A percentile compares a stretch with the other conserved stretches of the same genome.
These are phyloP conservation scores for Montifringilla adamsi DNA, from an alignment of 2,113 vertebrate genomes.

Conservation along the genomic window DNA sequence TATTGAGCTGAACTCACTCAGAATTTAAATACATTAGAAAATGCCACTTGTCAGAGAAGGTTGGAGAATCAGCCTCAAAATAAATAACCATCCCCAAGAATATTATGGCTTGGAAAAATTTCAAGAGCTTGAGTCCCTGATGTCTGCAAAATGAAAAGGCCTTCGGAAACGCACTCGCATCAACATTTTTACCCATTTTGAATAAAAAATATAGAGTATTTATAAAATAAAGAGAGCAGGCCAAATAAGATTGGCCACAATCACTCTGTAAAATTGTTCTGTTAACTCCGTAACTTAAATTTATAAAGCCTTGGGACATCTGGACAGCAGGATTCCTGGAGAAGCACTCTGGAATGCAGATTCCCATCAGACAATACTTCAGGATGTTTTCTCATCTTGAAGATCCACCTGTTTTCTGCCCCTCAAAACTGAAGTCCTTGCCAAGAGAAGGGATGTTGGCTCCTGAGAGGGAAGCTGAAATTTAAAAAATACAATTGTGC, in stretches of 20 bases:
- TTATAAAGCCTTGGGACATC: slow-evolving; percentile 43
- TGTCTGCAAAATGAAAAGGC: slow-evolving; percentile 37
- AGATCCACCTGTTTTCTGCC: slow-evolving; percentile 41
- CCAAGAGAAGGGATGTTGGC: slow-evolving; percentile 27
- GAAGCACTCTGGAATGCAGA: slow-evolving; percentile 50
- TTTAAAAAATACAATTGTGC: not conserved
- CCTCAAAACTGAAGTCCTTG: slow-evolving; percentile 42
- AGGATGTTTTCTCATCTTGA: slow-evolving; percentile 42
- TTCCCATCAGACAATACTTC: not conserved
- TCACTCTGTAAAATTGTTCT: slow-evolving; percentile 37
- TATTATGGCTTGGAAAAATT: slow-evolving; percentile 61
- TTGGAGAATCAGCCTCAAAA: slow-evolving; percentile 7
- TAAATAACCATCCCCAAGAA: slow-evolving; percentile 40
- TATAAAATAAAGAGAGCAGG: slow-evolving; percentile 55
- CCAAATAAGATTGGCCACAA: slow-evolving; percentile 37
- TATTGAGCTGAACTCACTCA: not conserved
- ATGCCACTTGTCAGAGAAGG: not conserved
- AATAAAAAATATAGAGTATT: slow-evolving; percentile 57
- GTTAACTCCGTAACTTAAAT: slow-evolving; percentile 43
- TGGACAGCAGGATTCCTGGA: slow-evolving; percentile 33
- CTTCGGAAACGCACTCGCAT: slow-evolving; percentile 19
- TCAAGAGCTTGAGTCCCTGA: slow-evolving; percentile 35
- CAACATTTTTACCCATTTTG: slow-evolving; percentile 2
- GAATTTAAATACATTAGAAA: not conserved
- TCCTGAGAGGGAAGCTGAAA: slow-evolving; percentile 68